Evolutionary conservation across 1,140 invertebrate genomes (phyloP).

Genomic region (Musca domestica): DNA sequence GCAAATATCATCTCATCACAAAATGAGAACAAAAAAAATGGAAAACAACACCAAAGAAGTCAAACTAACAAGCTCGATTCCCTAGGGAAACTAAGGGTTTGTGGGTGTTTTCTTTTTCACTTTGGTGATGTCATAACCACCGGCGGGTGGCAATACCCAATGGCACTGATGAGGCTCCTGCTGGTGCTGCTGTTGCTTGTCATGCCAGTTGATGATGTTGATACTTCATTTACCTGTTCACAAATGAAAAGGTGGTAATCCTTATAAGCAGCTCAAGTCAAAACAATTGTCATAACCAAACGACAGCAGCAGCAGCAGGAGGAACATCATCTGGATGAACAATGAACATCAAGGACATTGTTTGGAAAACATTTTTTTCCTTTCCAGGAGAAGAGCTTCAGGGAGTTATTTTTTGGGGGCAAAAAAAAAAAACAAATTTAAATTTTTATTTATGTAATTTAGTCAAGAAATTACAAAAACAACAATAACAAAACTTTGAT

Average conservation of each 20-base stretch:
- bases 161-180: too few species aligned
- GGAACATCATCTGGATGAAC: neutral
- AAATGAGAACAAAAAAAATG: too few species aligned
- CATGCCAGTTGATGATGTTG: too few species aligned
- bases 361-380: too few species aligned
- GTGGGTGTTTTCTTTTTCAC: neutral
- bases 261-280: neutral
- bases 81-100: neutral
- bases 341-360: too few species aligned
- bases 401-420: neutral
- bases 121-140: neutral
- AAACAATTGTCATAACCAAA: neutral
- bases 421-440: neutral
- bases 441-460: neutral
- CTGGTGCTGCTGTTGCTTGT: too few species aligned
- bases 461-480: too few species aligned
- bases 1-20: too few species aligned
- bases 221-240: neutral
- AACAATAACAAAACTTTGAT: too few species aligned
- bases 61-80: neutral
- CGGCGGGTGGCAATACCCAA: too few species aligned
- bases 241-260: conserved; percentile 1
- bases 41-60: neutral
- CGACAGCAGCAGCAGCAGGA: neutral
- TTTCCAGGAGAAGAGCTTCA: neutral